Percentiles rank a stretch among this genome's conserved stretches.
Evolutionary conservation across 2,113 vertebrate species (phyloP).

Genomic region (Gallinago media): DNA sequence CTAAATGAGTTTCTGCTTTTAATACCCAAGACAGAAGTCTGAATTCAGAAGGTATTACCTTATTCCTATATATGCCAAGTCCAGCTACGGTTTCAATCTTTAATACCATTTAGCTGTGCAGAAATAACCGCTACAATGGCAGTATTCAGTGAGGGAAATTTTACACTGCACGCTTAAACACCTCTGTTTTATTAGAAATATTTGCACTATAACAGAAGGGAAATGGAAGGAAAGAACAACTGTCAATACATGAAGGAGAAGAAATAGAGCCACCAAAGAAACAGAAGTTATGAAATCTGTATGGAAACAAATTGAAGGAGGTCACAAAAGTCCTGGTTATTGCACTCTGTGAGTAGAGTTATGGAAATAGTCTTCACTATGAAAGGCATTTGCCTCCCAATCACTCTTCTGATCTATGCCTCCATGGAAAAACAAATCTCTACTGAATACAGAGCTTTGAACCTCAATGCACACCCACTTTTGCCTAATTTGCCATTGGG

Average conservation of each 20-base stretch:
- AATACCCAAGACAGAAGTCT: background rate
- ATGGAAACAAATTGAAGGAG: background rate
- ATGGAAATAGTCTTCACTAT: background rate
- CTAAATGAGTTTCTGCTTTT: background rate
- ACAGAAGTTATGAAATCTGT: background rate
- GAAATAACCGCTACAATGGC: background rate
- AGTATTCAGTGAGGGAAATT: background rate
- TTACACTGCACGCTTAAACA: background rate
- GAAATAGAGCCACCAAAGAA: background rate
- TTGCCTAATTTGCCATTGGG: background rate
- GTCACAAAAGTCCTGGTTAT: background rate
- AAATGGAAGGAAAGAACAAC: background rate
- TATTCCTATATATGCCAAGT: background rate
- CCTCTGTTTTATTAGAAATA: background rate
- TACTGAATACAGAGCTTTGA: background rate
- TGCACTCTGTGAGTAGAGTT: background rate
- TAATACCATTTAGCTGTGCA: background rate
- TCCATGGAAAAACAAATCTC: background rate
- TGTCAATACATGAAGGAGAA: background rate
- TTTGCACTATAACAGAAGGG: background rate
- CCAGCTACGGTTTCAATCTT: conserved; percentile 14
- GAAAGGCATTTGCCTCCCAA: background rate
- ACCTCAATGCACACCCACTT: background rate
- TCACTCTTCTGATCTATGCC: background rate
- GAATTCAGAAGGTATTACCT: background rate